Base-by-base conservation (phyloP, 2,113 vertebrate genomes). In the Malurus melanocephalus region DNA sequence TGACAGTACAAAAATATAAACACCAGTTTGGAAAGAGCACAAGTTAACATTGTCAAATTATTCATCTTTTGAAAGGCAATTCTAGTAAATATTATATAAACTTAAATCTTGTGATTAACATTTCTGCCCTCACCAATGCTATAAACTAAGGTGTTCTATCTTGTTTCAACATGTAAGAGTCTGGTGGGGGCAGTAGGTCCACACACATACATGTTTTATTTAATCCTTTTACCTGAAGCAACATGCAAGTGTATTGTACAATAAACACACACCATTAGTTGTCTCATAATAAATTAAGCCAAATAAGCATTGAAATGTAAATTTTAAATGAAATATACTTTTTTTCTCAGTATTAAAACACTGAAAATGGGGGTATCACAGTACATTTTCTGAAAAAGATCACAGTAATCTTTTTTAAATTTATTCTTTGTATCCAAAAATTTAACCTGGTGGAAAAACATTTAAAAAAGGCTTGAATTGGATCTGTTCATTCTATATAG, bases 181-280 rank as follows among this genome's bases (percentile, higher is more conserved):
- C 77, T 91, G 33, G 19, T 88, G 76, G 76, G 59, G 69, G 71
- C 71, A 78, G 19, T 64, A 94, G 88, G 52, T 30, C 64, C 93
- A 88, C 24, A 62, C 10, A 19, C 57, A 91, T 55, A 71, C 33
- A 22, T 69, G 30, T 79, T 75, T 85, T 30, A 42, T 73, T 43
- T 24, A 11, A 13, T 71, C n/a, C 30, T 94, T 91, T 60, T 61
- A 80, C 30, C 28, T 82, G n/a, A 87, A 76, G 19, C 5, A 65
- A 71, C 38, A 49, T n/a, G 15, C 7, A 80, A 77, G 5, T 24
- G 2, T 33, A 12, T 69, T 80, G 21, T 45, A 35, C 7, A 62
- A 32, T 12, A 83, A 71, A 33, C 1, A 1, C 11, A 38, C 32
- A 24, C 3, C 13, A 11, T 55, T 78, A 87, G 3, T 40, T 35